Evolutionary conservation across 1,140 invertebrate genomes (phyloP), one percentile per base, ranked within the genome.

Genomic region (Solenopsis fugax): DNA sequence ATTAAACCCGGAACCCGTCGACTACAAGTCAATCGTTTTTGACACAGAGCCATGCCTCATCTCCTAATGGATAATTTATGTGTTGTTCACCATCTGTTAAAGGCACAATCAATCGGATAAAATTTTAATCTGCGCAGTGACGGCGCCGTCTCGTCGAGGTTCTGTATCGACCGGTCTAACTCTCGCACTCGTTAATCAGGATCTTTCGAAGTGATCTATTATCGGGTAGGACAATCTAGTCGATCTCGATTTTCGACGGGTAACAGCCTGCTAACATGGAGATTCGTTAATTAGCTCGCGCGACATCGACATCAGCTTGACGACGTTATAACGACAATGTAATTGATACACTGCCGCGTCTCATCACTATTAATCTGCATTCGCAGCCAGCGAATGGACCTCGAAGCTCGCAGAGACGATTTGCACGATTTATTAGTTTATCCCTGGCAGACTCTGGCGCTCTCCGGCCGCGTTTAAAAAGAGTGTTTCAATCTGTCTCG

Each of bases 401-500:
- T 24, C 41, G 41, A 10, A 52, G 65, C 80, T 73, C 69, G 69
- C 77, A 86, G 78, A 86, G 78, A 45, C 88, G 85, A 86, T 89
- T 89, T 86, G 71, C 71, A 54, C 60, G 69, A 64, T 75, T 89
- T 77, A 86, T 89, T 89, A 86, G 85, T 88, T 88, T 89, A 85
- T 50, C 64, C 71, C 75, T 50, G 77, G 48, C 16, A 24, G 45
- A 50, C 18, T 54, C 64, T 0, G 41, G 52, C 4, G n/a, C 58
- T 72, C 37, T 81, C 65, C 65, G 50, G 18, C 13, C 34, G 18
- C 41, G 50, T 72, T 78, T 34, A 48, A 81, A 81, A 80, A 81
- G 65, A 81, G 78, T 81, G 50, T 81, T 72, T 72, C 65, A 58
- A 81, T 48, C 50, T 71, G 78, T 81, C 78, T 81, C 78, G 78